These are phyloP conservation scores for Heterotis niloticus DNA, from an alignment of 2,113 vertebrate genomes.

Conservation along the genomic window DNA sequence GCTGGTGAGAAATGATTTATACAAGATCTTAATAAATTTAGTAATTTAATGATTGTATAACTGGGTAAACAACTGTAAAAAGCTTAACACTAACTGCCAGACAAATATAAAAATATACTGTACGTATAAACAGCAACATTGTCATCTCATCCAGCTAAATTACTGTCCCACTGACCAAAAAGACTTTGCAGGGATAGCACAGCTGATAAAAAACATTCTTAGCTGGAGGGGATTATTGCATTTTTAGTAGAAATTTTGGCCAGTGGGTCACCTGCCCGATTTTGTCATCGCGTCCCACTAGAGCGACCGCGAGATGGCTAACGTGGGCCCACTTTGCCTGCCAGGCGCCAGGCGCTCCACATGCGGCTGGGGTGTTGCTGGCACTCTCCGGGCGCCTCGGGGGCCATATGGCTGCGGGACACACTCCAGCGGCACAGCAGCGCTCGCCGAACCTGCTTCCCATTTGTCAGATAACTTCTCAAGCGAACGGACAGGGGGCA, in stretches of 20 bases:
- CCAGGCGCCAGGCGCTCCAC: constrained; percentile 38
- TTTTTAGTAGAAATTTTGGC: constrained; percentile 38
- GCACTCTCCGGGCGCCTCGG: background rate
- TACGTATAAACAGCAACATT: too few species aligned
- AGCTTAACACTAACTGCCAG: too few species aligned
- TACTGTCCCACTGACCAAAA: background rate
- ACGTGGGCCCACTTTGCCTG: constrained; percentile 45
- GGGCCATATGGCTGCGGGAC: constrained; percentile 32
- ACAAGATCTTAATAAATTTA: too few species aligned
- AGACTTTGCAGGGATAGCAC: background rate
- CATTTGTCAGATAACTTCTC: constrained; percentile 36
- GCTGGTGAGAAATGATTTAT: too few species aligned
- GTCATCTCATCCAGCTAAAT: background rate
- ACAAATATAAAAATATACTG: too few species aligned
- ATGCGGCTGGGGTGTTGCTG: background rate
- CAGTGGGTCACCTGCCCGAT: constrained; percentile 35
- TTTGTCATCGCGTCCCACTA: constrained; percentile 38
- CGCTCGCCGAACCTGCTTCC: constrained; percentile 6
- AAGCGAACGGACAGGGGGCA: constrained; percentile 23
- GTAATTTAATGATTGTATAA: too few species aligned
- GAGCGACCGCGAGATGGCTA: constrained; percentile 44
- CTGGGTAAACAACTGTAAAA: too few species aligned
- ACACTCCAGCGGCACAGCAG: background rate
- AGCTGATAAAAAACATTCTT: background rate
- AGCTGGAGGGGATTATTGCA: background rate